Evolutionary conservation across 2,797 vertebrate genomes (phyloP), one percentile per base, ranked within the genome.

Genomic region (Eleutherodactylus coqui): DNA sequence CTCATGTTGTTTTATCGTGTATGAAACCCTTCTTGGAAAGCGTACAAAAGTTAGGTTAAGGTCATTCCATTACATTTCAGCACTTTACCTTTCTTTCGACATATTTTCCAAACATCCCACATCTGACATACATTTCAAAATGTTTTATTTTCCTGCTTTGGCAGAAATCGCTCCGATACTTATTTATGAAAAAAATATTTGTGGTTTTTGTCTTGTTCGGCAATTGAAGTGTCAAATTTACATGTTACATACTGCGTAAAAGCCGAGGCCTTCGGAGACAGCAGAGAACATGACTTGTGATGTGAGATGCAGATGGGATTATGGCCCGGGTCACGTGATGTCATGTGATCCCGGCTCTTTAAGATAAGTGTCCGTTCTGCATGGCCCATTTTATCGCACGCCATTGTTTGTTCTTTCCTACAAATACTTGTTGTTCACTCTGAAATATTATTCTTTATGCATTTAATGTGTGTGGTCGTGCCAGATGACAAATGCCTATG

Each of bases 111-210:
- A 62, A 70, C 49, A 45, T 64, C 24, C 36, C 51, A 83, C 83
- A 76, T 79, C 76, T 87, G 81, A 14, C 9, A 38, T 84, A 45
- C 80, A 84, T 43, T 7, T 49, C 1, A 85, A 0, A 60, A 45
- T 53, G 14, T 83, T 27, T 2, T 14, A 85, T 86, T 81, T 88
- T 88, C 87, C 85, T 83, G 29, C 78, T 77, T 77, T 53, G 9
- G 5, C 81, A 86, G 3, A 14, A 19, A 21, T 72, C 67, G 84
- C 2, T 89, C 36, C 73, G 84, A 51, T 80, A 85, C 72, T 75
- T 87, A 91, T 84, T 83, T 89, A 70, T 86, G 79, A 89, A 89
- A 86, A 89, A 87, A 85, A 81, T 83, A 82, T 91, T 90, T 90
- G 78, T 88, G 90, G 90, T 87, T 90, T 43, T 76, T 88, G 88